Evolutionary conservation across 2,797 vertebrate genomes (phyloP).

Genomic region (Argentina silus): DNA sequence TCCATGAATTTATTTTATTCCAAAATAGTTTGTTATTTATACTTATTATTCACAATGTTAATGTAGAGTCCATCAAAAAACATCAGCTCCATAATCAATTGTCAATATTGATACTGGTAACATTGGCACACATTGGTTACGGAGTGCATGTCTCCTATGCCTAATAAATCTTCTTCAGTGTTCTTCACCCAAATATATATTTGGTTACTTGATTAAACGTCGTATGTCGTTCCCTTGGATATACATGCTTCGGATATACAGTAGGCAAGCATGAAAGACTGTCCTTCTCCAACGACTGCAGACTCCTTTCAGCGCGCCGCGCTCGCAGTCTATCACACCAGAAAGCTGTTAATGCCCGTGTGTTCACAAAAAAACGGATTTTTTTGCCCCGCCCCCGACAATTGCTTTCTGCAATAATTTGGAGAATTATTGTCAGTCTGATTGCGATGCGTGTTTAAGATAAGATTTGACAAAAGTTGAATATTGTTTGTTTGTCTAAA

Average conservation of each 20-base stretch:
- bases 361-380: constrained; percentile 55
- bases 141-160: not conserved
- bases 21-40: constrained; percentile 3
- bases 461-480: not conserved
- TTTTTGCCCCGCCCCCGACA: constrained; percentile 62
- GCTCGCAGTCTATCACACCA: constrained; percentile 43
- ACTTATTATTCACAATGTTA: constrained; percentile 29
- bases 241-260: not conserved
- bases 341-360: constrained; percentile 59
- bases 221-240: not conserved
- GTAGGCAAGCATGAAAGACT: not conserved
- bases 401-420: constrained; percentile 18
- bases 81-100: constrained; percentile 15
- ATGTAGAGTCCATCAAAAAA: constrained; percentile 42
- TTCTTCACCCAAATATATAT: not conserved
- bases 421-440: not conserved
- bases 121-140: constrained; percentile 25
- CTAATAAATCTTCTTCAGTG: not conserved
- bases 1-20: constrained; percentile 21
- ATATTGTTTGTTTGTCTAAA: not conserved
- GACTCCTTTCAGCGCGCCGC: constrained; percentile 52
- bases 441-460: too few species aligned
- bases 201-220: constrained; percentile 1
- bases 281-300: constrained; percentile 49
- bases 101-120: constrained; percentile 29